Base-by-base conservation (phyloP, 1,140 invertebrate genomes). In the Dendroctonus ponderosae region DNA sequence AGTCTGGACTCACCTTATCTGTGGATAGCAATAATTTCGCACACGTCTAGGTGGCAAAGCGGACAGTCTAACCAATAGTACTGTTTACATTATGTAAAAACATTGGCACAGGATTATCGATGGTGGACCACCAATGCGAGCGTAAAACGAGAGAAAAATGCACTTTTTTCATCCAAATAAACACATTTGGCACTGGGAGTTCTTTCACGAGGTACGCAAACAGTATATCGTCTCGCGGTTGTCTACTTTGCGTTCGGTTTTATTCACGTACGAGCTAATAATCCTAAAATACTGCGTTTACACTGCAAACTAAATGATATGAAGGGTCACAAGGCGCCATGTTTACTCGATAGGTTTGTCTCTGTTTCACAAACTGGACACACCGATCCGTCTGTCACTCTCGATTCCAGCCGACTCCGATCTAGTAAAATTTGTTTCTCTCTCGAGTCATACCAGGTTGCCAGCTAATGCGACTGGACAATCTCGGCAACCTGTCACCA, bases 271-370 rank as follows among this genome's bases (percentile, higher is more conserved):
- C 73, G 66, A 64, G 67, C 14, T 51, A 71, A 73, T 72, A 75
- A 76, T 71, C 69, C 66, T 56, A 50, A 72, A 69, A 73, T 73
- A 74, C 70, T 73, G 71, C 70, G 72, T 71, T 62, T 71, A 73
- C 67, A 73, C 49, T 53, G 74, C 68, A 72, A 70, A 74, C 76
- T 72, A 75, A 74, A 73, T 74, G 77, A 78, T 78, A 76, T 77
- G 75, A 70, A 76, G 70, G 74, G 75, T 77, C 70, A 71, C 73
- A 70, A 70, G 73, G 72, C 77, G 74, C 77, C 77, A 77, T 77
- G 76, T 77, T 77, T 77, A 75, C 75, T 74, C 66, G 62, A 63
- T 74, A 64, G 66, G 59, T 63, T 70, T 59, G 66, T 75, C 72
- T 75, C 72, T 67, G 56, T 71, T 67, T 14, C 70, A 44, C 72